Conservation (phyloP, 2,888 invertebrate genomes). For the Hermodice carunculata region DNA sequence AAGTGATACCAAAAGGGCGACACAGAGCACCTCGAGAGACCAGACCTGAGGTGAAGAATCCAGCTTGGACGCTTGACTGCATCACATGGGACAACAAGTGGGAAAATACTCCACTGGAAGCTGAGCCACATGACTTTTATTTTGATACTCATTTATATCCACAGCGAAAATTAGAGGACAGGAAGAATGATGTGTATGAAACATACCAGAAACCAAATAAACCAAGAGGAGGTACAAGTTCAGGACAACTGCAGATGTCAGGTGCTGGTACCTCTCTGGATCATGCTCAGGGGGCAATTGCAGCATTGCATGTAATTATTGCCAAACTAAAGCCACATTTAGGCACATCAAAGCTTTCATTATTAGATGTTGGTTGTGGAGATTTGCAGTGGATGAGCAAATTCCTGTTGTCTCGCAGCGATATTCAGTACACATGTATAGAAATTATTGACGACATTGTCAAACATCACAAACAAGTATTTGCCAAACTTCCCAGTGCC, state of each 20-base stretch:
- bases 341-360: constrained; percentile 7
- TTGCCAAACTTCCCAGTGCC: constrained; percentile 12
- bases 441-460: constrained; percentile 23
- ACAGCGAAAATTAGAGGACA: constrained; percentile 7
- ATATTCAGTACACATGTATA: constrained; percentile 18
- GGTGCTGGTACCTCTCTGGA: constrained; percentile 13
- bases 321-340: constrained; percentile 10
- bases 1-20: too few species aligned
- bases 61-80: constrained; percentile 31
- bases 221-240: constrained; percentile 25
- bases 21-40: too few species aligned
- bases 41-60: constrained; percentile 13
- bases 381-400: constrained; percentile 26
- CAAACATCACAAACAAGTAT: constrained; percentile 4
- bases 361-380: constrained; percentile 17
- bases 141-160: constrained; percentile 12
- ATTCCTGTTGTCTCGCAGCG: constrained; percentile 15
- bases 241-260: constrained; percentile 23
- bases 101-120: constrained; percentile 16
- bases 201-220: constrained; percentile 26
- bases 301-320: constrained; percentile 13
- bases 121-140: constrained; percentile 17
- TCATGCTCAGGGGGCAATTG: constrained; percentile 16
- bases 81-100: constrained; percentile 34
- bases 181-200: constrained; percentile 15